Evolutionary conservation across 2,797 vertebrate species (phyloP).

Genomic region (Garrulus glandarius): DNA sequence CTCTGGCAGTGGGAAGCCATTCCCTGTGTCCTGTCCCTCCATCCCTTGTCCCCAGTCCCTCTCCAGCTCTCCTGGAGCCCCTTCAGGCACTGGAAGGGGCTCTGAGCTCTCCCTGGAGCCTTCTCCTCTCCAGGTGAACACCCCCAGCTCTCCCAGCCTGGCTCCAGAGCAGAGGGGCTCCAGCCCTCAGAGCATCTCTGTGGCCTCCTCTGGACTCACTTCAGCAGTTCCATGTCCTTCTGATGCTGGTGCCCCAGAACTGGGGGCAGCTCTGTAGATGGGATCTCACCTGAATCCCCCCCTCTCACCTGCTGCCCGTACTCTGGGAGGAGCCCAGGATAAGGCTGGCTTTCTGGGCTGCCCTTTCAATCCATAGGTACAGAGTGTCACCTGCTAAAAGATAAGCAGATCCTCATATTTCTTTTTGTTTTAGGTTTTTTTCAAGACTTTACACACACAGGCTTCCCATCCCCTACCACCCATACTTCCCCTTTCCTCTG

Average conservation of each 20-base stretch:
- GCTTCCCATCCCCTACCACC: not conserved
- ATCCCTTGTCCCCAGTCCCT: not conserved
- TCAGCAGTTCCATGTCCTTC: not conserved
- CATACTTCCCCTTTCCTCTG: not conserved
- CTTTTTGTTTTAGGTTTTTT: not conserved
- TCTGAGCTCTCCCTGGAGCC: not conserved
- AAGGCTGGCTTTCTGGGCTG: not conserved
- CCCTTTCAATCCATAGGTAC: not conserved
- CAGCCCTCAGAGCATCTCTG: rapidly evolving
- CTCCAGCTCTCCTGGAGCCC: not conserved
- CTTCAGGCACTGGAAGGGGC: not conserved
- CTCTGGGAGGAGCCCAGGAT: not conserved
- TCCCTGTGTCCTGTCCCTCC: not conserved
- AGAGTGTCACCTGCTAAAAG: not conserved
- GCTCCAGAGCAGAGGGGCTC: not conserved
- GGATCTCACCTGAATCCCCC: not conserved
- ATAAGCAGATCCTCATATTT: not conserved
- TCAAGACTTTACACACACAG: not conserved
- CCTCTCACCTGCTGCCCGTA: not conserved
- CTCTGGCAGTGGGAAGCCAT: not conserved
- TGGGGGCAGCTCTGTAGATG: not conserved
- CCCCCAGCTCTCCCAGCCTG: not conserved
- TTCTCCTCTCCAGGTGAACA: not conserved
- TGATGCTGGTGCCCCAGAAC: not conserved
- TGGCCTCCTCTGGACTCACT: rapidly evolving